Evolutionary conservation across 2,113 vertebrate species (phyloP), one percentile per base, ranked within the genome.

Genomic region (Engraulis encrasicolus): DNA sequence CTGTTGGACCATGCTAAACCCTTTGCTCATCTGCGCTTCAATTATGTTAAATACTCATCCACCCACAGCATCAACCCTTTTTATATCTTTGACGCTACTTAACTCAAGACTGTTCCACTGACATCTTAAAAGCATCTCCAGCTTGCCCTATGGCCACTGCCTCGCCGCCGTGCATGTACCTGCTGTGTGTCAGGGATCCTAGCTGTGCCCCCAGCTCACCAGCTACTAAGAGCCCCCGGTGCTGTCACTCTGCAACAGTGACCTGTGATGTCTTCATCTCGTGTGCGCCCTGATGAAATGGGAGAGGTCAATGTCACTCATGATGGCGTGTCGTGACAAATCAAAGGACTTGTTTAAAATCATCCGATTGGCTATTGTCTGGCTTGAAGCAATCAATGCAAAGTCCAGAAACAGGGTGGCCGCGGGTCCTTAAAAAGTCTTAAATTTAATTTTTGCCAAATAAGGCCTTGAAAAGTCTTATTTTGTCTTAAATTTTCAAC

Each of bases 91-190:
- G 66, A 17, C 4, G 27, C 66, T 74, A 6, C 66, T 74, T 34
- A 11, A 14, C 66, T 74, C 31, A 0, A 27, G 66, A 74, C 34
- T 31, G 27, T 74, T 74, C 31, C 27, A 14, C 11, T 74, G 66
- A 74, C 66, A 74, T 36, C 66, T 74, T 74, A 74, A 74, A 74
- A 74, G 66, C 61, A n/a, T n/a, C n/a, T 71, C 34, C 61, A 34
- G 61, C 66, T 74, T 74, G 66, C 27, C 66, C 66, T 74, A 5
- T 27, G 6, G 12, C 66, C 11, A 17, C 27, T 4, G 5, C 66
- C 6, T 27, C 5, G 58, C n/a, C 58, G 9, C n/a, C n/a, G n/a
- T n/a, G n/a, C n/a, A n/a, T n/a, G n/a, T n/a, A n/a, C n/a, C n/a
- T 3, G 14, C 27, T 27, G 27, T 14, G 3, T 34, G 27, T 34